Evolutionary conservation across 2,113 vertebrate genomes (phyloP).

Genomic region (Tympanuchus pallidicinctus): DNA sequence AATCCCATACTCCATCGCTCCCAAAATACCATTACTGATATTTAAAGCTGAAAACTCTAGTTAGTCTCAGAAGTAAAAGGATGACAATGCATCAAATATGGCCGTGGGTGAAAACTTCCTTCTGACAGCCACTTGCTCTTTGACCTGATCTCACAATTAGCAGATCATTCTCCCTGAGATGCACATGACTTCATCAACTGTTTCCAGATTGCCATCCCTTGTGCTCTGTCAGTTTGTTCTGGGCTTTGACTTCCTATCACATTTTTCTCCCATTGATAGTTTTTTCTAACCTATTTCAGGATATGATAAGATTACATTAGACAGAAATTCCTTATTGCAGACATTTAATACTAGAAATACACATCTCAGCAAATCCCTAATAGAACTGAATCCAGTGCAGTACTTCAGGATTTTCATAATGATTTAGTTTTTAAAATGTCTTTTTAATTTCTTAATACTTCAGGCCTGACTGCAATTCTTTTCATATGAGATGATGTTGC

Average conservation of each 20-base stretch:
- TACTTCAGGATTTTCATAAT: background rate
- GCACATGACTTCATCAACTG: background rate
- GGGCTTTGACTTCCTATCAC: background rate
- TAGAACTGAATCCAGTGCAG: background rate
- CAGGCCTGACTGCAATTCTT: background rate
- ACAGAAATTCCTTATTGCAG: background rate
- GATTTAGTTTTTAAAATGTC: background rate
- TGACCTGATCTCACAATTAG: background rate
- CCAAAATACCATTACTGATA: background rate
- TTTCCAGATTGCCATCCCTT: background rate
- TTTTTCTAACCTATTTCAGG: background rate
- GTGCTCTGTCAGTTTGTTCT: background rate
- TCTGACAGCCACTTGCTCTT: background rate
- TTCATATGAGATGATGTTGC: background rate
- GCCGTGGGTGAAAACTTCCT: background rate
- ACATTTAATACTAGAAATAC: background rate
- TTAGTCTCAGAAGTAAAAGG: background rate
- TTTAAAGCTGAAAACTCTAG: background rate
- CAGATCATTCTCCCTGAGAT: background rate
- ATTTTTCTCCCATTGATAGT: background rate
- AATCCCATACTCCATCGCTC: background rate
- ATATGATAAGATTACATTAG: background rate
- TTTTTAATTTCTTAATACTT: background rate
- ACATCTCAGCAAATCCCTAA: background rate
- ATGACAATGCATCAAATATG: background rate